phyloP scores from a whole-genome alignment of 2,888 invertebrate species.

The Noctuana brunneofusca region DNA sequence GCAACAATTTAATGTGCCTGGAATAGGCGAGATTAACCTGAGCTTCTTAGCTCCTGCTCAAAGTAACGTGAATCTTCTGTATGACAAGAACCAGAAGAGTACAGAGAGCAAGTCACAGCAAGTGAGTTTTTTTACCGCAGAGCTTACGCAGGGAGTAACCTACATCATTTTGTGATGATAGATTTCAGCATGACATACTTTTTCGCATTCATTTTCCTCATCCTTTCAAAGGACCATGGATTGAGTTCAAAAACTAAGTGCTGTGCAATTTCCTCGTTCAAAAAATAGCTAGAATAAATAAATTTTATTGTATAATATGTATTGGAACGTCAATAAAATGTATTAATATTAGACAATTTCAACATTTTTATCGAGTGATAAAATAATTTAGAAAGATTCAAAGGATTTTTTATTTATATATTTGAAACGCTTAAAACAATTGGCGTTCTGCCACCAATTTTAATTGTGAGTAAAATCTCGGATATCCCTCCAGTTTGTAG shows the following conservation, averaged over 20 bases:
- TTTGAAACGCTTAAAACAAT: too few relatives aligned
- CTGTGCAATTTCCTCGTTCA: too few relatives aligned
- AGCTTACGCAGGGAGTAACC: not conserved
- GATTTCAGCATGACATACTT: not conserved
- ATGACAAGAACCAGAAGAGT: conserved; percentile 72
- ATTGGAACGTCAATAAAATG: too few relatives aligned
- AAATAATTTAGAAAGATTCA: too few relatives aligned
- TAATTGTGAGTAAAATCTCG: too few relatives aligned
- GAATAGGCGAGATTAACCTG: conserved; percentile 75
- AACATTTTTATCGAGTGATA: too few relatives aligned
- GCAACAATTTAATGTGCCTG: conserved; percentile 74
- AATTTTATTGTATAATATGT: too few relatives aligned
- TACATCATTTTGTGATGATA: not conserved
- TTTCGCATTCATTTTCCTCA: conserved; percentile 6
- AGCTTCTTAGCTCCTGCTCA: conserved; percentile 71
- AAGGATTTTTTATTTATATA: too few relatives aligned
- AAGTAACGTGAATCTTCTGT: conserved; percentile 69
- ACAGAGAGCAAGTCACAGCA: conserved; percentile 69
- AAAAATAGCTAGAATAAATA: too few relatives aligned
- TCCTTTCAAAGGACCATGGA: conserved; percentile 1
- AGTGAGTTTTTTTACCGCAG: conserved; percentile 49
- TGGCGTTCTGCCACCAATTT: too few relatives aligned
- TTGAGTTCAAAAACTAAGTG: not conserved
- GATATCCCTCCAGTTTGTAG: too few relatives aligned
- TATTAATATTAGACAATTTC: too few relatives aligned